Conservation (phyloP, 2,113 vertebrate species). For the Oceanodroma tethys region DNA sequence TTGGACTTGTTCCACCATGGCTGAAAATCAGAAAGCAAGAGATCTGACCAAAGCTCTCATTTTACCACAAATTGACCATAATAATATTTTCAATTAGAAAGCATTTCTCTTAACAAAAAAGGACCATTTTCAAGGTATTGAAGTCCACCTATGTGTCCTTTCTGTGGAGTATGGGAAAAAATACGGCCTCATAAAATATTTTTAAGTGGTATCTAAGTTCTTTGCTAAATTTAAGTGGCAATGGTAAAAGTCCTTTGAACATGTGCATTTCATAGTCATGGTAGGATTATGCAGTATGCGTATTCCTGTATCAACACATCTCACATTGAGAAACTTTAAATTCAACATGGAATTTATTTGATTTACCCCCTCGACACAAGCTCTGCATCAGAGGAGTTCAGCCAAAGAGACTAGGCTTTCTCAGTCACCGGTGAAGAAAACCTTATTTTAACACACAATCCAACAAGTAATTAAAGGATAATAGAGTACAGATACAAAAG, state of each 20-base stretch:
- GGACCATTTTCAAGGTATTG: neutral
- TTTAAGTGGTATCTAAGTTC: neutral
- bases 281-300: neutral
- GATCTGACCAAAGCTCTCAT: neutral
- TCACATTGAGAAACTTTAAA: neutral
- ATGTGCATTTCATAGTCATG: neutral
- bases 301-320: neutral
- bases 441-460: neutral
- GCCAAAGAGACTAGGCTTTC: neutral
- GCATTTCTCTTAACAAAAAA: neutral
- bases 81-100: neutral
- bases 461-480: neutral
- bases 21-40: neutral
- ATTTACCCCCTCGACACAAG: neutral
- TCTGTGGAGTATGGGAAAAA: neutral
- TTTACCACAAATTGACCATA: neutral
- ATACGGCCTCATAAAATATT: neutral
- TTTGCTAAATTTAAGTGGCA: neutral
- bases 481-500: neutral
- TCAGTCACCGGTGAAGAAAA: neutral
- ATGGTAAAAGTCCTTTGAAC: neutral
- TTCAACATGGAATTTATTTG: neutral
- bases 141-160: neutral
- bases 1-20: neutral
- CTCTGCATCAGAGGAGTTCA: neutral